A percentile compares a stretch with the other conserved stretches of the same genome.
Conservation (phyloP, 2,888 invertebrate genomes). For the Hypselothyrea guttata region DNA sequence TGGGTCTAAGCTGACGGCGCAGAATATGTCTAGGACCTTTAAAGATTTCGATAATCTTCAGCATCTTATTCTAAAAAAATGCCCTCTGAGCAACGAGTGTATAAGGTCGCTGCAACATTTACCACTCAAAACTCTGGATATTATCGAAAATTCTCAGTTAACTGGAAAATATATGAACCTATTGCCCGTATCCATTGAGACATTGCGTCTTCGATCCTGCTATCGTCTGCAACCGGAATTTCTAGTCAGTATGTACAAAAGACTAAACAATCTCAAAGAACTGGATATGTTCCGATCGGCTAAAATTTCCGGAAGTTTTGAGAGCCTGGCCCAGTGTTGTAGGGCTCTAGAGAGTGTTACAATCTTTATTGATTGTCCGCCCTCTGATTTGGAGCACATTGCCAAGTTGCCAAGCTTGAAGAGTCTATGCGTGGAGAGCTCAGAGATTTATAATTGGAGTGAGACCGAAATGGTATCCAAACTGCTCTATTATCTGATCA, state of each 20-base stretch:
- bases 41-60: too few species aligned
- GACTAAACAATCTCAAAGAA: constrained; percentile 25
- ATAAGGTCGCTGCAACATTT: not conserved
- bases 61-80: constrained; percentile 23
- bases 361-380: not conserved
- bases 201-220: constrained; percentile 27
- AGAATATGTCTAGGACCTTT: constrained; percentile 27
- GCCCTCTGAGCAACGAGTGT: constrained; percentile 13
- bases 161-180: not conserved
- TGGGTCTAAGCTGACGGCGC: not conserved
- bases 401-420: constrained; percentile 51
- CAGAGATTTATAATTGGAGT: not conserved
- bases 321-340: not conserved
- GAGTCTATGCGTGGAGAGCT: constrained; percentile 17
- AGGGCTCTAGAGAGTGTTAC: constrained; percentile 29
- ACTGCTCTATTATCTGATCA: constrained; percentile 21
- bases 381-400: constrained; percentile 24
- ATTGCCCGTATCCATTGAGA: constrained; percentile 25
- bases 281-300: constrained; percentile 2
- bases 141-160: constrained; percentile 19
- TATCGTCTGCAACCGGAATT: not conserved
- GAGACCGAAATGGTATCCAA: not conserved
- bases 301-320: too few species aligned
- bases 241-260: not conserved
- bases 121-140: constrained; percentile 1